Evolutionary conservation across 1,140 invertebrate genomes (phyloP), one percentile per base, ranked within the genome.

Genomic region (Aphis gossypii): DNA sequence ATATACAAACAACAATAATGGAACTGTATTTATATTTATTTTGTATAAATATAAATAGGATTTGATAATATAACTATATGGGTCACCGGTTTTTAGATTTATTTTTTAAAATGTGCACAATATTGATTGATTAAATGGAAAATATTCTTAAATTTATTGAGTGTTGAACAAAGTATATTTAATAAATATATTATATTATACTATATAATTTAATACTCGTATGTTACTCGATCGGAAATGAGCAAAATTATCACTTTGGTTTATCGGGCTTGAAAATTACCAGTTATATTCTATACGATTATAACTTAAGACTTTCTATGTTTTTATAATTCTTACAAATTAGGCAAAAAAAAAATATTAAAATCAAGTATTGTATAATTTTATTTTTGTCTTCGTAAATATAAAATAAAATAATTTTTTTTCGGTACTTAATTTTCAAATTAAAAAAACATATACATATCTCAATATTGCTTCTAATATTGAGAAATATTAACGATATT

Each of bases 21-120:
- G 60, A 76, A 76, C 60, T 76, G 60, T 76, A n/a, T 76, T 76
- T 76, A 76, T 76, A n/a, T 76, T 76, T 76, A 76, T 76, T 76
- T n/a, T n/a, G n/a, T n/a, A 76, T 76, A 76, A 76, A 76, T 35
- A 76, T n/a, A 68, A 68, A 68, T 68, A 76, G 60, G 60, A 14
- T 76, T 76, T 35, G 30, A 76, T 76, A 76, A 76, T 76, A 76
- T 76, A 4, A 18, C 30, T 76, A 76, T 76, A 76, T 76, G 60
- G 60, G 60, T 76, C 60, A 76, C 60, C 14, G n/a, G 60, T 76
- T 76, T 76, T 68, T 76, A 30, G n/a, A 76, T n/a, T n/a, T 76
- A n/a, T 76, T 76, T 76, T 51, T 76, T 76, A 7, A 76, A 76
- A 76, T 76, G 9, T 30, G 14, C n/a, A 18, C 4, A 76, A 76